Evolutionary conservation across 1,140 invertebrate genomes (phyloP), one percentile per base, ranked within the genome.

Genomic region (Brachionus koreanus): DNA sequence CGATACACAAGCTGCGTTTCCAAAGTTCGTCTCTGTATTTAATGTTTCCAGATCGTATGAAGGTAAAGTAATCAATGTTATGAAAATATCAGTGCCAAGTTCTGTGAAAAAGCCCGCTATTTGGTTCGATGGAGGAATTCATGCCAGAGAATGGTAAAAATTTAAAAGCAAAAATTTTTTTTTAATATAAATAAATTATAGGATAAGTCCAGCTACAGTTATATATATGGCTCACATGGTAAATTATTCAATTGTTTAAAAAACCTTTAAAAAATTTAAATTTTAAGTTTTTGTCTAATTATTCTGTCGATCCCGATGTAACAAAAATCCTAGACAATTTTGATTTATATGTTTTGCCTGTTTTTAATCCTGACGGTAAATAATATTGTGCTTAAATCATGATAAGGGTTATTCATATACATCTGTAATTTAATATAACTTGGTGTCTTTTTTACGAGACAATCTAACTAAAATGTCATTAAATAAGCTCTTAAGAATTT

Each of bases 341-440:
- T 83, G 87, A 89, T 76, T 87, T 87, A 74, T 87, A 87, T 63
- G 85, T 90, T 63, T 83, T 89, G 16, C 89, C 89, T 43, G 85
- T 89, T 0, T 84, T 88, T 16, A 90, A 90, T 84, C 88, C 89
- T 10, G 89, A 90, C 84, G 69, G 69, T 74, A 74, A 72, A 29
- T n/a, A n/a, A n/a, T n/a, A n/a, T n/a, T n/a, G n/a, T n/a, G n/a
- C n/a, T n/a, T n/a, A n/a, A n/a, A n/a, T n/a, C n/a, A n/a, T n/a
- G n/a, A n/a, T n/a, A n/a, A n/a, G n/a, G n/a, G n/a, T n/a, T n/a
- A 52, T 52, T 52, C 43, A 4, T 52, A 2, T 52, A 23, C 7
- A 35, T 19, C 19, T 65, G 19, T 65, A 65, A 65, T 65, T 65
- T 16, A 29, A 29, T 5, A 16, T 65, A 10, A 3, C 3, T 33